phyloP scores from a whole-genome alignment of 37 sponge, comb jelly and placozoan species.

The Corticium candelabrum region DNA sequence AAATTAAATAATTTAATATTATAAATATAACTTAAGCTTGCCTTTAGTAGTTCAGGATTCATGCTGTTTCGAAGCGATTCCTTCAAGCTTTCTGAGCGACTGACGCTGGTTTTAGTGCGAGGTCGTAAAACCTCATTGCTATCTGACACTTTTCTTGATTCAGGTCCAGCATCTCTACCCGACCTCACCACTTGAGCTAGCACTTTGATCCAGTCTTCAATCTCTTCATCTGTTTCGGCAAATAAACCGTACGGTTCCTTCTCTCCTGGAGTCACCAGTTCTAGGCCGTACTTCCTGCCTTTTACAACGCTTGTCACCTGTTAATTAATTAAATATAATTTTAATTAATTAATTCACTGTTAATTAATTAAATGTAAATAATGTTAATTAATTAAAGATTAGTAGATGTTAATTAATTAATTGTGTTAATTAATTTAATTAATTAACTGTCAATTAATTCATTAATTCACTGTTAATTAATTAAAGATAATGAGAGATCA shows the following conservation, averaged over 20 bases:
- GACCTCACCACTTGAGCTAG: slow-evolving; percentile 38
- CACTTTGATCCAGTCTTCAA: slow-evolving; percentile 49
- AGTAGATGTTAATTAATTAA: too few species aligned
- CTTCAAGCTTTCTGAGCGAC: slow-evolving; percentile 3
- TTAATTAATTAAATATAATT: neutral
- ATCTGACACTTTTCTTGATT: slow-evolving; percentile 16
- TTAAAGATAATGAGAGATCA: too few species aligned
- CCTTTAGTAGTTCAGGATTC: slow-evolving; percentile 41
- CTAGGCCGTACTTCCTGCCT: neutral
- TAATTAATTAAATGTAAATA: slow-evolving; percentile 3
- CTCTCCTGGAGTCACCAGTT: neutral
- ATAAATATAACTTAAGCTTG: neutral
- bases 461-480: too few species aligned
- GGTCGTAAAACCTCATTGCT: neutral
- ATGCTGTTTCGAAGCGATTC: slow-evolving; percentile 10
- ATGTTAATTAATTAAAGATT: too few species aligned
- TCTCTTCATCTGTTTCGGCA: slow-evolving; percentile 49
- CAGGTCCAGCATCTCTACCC: slow-evolving; percentile 6
- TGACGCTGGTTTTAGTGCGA: neutral
- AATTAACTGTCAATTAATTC: too few species aligned
- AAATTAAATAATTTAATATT: neutral
- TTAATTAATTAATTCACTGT: neutral
- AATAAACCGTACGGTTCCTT: neutral
- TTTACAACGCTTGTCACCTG: neutral
- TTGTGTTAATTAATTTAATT: too few species aligned